phyloP scores from a whole-genome alignment of 2,888 invertebrate species.

The Acanthosepion pharaonis region DNA sequence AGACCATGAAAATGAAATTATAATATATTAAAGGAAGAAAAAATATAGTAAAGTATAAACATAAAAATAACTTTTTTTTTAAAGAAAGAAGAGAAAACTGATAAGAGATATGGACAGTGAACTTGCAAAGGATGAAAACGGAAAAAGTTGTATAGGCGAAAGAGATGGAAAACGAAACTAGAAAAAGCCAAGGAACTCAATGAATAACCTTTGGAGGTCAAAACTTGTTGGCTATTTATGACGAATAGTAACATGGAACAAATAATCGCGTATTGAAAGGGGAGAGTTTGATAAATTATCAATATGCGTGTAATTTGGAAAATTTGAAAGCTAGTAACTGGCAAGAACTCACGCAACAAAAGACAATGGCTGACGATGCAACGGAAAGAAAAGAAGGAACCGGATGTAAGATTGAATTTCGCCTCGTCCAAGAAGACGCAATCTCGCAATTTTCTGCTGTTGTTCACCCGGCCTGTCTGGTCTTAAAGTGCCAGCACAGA shows the following conservation, averaged over 20 bases:
- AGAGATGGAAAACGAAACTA: neutral
- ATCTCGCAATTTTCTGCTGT: neutral
- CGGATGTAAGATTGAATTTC: conserved; percentile 23
- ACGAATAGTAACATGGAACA: neutral
- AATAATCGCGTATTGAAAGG: neutral
- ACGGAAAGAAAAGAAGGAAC: neutral
- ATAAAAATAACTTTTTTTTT: no score
- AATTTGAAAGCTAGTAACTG: neutral
- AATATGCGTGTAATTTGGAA: neutral
- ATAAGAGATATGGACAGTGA: no score
- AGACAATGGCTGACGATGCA: neutral
- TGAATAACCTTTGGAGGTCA: neutral
- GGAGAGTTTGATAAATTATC: neutral
- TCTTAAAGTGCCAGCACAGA: neutral
- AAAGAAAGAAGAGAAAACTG: no score
- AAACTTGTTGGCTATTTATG: neutral
- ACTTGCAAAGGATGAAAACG: neutral
- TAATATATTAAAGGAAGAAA: no score
- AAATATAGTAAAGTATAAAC: no score
- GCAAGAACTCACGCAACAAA: neutral
- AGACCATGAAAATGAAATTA: no score
- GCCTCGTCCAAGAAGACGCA: neutral
- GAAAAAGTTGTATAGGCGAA: neutral
- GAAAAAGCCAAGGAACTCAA: neutral
- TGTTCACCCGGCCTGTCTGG: neutral